Evolutionary conservation across 2,797 vertebrate species (phyloP), one percentile per base, ranked within the genome.

Genomic region (Buphagus erythrorhynchus): DNA sequence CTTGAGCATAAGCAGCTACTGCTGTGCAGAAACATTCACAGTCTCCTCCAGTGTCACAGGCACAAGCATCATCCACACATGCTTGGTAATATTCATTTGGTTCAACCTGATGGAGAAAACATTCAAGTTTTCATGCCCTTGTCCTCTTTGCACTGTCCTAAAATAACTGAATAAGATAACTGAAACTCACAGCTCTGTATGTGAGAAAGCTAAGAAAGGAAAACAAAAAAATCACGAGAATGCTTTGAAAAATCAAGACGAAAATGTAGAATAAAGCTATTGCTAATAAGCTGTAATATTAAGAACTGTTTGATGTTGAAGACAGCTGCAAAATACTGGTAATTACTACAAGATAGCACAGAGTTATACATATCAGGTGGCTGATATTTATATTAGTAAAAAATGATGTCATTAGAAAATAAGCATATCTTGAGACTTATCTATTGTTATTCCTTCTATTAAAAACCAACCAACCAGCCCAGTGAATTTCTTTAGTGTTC

Each of bases 1-100:
- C 98, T 97, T 98, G 98, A 52, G 99, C 99, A 1, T 99, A 99
- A 49, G 99, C 98, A 6, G 99, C 99, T 90, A 99, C 98, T 54
- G 98, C 98, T 42, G 99, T 99, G 90, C 99, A 99, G 94, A 99
- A 97, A 92, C 99, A 99, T 86, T 99, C 99, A 69, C 98, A 98
- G 84, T 99, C 98, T 94, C 99, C 99, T 89, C 99, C 99, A 33
- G 95, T 97, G 96, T 99, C 98, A 19, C 99, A 99, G 72, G 98
- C 99, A 91, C 98, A 99, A 22, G 99, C 98, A 85, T 99, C 99
- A 73, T 98, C 97, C 81, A 99, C 98, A 7, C 99, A 99, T 22
- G 98, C 98, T n/a, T 98, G 98, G 72, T 98, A 99, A 93, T 98
- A 99, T 35, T 98, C 98, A 65, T 98, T 97, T 36, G 99, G 98